These are phyloP conservation scores for Zophobas atratus DNA, from an alignment of 1,140 invertebrate species.

Conservation along the genomic window DNA sequence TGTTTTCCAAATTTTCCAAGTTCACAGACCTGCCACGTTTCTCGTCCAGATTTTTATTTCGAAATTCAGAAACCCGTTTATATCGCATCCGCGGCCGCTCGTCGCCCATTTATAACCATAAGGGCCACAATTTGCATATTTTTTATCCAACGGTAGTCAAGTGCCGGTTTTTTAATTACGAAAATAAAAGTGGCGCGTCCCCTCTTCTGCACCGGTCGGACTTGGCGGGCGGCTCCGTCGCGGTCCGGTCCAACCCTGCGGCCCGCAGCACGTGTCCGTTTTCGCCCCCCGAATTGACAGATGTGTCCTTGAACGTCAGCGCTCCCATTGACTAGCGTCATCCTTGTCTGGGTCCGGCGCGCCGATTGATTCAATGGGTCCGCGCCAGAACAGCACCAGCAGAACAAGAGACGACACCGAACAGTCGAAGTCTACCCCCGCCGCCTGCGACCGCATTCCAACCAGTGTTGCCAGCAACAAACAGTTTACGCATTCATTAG, in stretches of 20 bases:
- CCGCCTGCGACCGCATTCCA: constrained; percentile 65
- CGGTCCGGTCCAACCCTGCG: too few species aligned
- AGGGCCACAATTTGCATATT: too few species aligned
- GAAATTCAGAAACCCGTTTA: too few species aligned
- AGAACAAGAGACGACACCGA: constrained; percentile 58
- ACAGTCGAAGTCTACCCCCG: constrained; percentile 59
- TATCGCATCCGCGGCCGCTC: too few species aligned
- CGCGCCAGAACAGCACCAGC: constrained; percentile 56
- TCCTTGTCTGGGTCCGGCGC: constrained; percentile 18
- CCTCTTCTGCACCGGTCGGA: not conserved
- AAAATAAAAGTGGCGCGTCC: not conserved
- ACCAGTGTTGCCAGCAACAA: constrained; percentile 66
- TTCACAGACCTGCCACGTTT: too few species aligned
- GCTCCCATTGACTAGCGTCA: not conserved
- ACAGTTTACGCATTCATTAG: constrained; percentile 67
- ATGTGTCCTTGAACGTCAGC: not conserved
- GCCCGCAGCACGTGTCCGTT: not conserved
- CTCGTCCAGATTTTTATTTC: too few species aligned
- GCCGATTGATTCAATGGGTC: constrained; percentile 47
- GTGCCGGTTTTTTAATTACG: too few species aligned
- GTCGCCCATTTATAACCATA: too few species aligned
- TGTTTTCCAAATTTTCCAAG: too few species aligned
- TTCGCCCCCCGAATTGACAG: not conserved
- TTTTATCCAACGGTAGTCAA: too few species aligned
- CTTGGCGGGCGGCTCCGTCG: too few species aligned